Base-by-base conservation (phyloP, 2,888 invertebrate genomes). In the Cephus sareptanus region DNA sequence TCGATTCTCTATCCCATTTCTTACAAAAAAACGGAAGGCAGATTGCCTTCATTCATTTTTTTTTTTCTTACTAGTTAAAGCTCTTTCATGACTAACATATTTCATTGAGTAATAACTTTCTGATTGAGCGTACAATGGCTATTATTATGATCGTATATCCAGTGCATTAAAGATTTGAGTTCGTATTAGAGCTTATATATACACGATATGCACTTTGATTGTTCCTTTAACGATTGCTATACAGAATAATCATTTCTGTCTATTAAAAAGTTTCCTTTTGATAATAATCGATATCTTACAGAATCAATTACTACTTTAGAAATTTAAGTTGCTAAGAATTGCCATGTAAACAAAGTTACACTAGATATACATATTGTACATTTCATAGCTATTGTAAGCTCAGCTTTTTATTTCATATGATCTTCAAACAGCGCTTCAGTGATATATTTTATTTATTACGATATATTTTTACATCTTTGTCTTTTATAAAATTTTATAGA, bases 41-140 rank as follows among this genome's bases (percentile, higher is more conserved):
- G 56, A 23, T 23, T 56, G 56, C 9, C 56, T 23, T 56, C 6
- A 56, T 37, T 37, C 37, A 56, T 56, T 2, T 23, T 56, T 35
- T 56, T 35, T 23, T 56, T 56, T 56, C 23, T 9, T 56, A 56
- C 23, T 56, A 56, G 23, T 56, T 56, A 56, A 23, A 56, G 15
- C 9, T 56, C 56, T 23, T 15, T 40, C 15, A 15, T 40, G 15
- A 15, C 15, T 6, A 40, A 40, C 40, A 15, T 40, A 15, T 15
- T 40, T 40, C 4, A 40, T 40, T 40, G 4, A 40, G 40, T 15
- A 40, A 40, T 40, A 15, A 40, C 80, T 82, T 83, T 83, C 84
- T 77, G 81, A 87, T 85, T 83, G 86, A 87, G 86, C 83, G 80
- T 88, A 84, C 86, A 87, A 88, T 88, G 85, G 85, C 87, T 86